A percentile compares a stretch with the other conserved stretches of the same genome.
These are phyloP conservation scores for Ciconia nigra DNA, from an alignment of 2,797 vertebrate species.

Conservation along the genomic window DNA sequence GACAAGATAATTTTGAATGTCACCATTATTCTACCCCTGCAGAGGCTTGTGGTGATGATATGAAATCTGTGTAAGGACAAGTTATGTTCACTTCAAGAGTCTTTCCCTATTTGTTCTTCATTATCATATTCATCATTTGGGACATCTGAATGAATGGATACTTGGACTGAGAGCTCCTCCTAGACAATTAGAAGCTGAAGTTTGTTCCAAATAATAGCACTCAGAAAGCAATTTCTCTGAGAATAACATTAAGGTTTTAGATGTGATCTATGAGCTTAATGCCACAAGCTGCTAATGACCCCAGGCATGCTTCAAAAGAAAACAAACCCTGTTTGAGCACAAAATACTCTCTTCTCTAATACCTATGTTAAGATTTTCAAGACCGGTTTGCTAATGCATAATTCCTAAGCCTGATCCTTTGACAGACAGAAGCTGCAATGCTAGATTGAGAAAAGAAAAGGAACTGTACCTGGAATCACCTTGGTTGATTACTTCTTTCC, in stretches of 20 bases:
- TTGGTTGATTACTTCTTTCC: background rate
- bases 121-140: background rate
- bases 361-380: background rate
- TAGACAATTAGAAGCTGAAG: background rate
- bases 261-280: background rate
- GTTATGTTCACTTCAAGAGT: background rate
- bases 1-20: background rate
- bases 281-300: background rate
- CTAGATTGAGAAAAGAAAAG: background rate
- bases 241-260: background rate
- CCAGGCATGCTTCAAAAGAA: background rate
- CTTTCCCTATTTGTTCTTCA: background rate
- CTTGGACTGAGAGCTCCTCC: background rate
- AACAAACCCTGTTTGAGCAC: background rate
- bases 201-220: background rate
- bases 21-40: background rate
- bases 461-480: background rate
- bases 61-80: background rate
- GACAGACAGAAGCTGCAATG: background rate
- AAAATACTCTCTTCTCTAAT: background rate
- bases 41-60: background rate
- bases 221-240: background rate
- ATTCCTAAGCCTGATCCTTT: background rate
- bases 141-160: background rate
- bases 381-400: background rate